Evolutionary conservation across 2,797 vertebrate genomes (phyloP).

Genomic region (Denticeps clupeoides): DNA sequence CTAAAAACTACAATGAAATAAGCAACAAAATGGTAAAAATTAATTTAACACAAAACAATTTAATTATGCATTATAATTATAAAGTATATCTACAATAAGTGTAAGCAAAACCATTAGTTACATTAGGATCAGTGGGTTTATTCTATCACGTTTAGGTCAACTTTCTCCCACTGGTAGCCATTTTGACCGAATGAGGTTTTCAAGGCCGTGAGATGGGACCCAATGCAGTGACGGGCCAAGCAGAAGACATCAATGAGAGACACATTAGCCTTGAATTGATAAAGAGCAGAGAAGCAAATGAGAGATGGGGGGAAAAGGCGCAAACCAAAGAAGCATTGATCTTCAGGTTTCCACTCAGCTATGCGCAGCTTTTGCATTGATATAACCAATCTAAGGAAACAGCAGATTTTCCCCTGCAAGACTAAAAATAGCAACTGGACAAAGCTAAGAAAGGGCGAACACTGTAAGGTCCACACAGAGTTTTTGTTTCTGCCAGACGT

Average conservation of each 20-base stretch:
- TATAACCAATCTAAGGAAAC: too few relatives aligned
- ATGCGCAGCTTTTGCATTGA: too few relatives aligned
- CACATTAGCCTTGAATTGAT: not conserved
- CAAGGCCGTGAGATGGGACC: not conserved
- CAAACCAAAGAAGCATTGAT: conserved; percentile 39
- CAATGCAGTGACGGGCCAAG: not conserved
- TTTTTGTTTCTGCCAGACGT: conserved; percentile 41
- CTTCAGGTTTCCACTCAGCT: too few relatives aligned
- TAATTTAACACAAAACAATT: too few relatives aligned
- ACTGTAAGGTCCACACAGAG: conserved; percentile 14
- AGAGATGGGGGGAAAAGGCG: conserved; percentile 43
- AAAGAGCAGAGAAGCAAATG: conserved; percentile 45
- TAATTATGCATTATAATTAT: too few relatives aligned
- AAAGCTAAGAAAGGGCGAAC: conserved; percentile 9
- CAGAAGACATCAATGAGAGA: not conserved
- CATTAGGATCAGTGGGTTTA: too few relatives aligned
- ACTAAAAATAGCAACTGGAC: not conserved
- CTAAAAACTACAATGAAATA: too few relatives aligned
- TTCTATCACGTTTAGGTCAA: too few relatives aligned
- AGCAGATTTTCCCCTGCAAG: too few relatives aligned
- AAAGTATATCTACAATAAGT: too few relatives aligned
- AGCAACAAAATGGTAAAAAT: too few relatives aligned
- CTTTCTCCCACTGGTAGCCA: not conserved
- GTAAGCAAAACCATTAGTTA: too few relatives aligned
- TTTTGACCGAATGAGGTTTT: not conserved